Evolutionary conservation across 2,797 vertebrate species (phyloP).

Genomic region (Tinamus major): DNA sequence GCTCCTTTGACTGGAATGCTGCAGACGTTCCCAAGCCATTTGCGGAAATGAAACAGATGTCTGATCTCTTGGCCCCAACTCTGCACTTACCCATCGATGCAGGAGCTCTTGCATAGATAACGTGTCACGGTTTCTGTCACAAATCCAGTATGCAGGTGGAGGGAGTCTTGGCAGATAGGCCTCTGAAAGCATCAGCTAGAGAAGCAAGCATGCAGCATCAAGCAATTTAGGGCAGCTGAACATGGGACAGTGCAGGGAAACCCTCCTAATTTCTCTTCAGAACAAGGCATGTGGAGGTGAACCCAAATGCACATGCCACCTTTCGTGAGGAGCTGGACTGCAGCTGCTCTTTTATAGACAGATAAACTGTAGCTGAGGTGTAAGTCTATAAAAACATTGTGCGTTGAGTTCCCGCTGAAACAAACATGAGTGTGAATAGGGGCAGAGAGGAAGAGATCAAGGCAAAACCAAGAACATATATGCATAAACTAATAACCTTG

Average conservation of each 20-base stretch:
- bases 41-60: conserved; percentile 20
- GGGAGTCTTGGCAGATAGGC: fast-evolving
- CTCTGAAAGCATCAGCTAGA: fast-evolving
- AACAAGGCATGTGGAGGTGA: fast-evolving
- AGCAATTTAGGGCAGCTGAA: neutral
- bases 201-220: fast-evolving
- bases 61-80: neutral
- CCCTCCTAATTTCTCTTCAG: neutral
- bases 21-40: neutral
- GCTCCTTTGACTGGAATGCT: neutral
- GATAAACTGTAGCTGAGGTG: neutral
- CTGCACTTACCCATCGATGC: neutral
- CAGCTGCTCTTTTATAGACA: neutral
- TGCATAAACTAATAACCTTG: neutral
- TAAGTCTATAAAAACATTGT: neutral
- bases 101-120: neutral
- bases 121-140: fast-evolving
- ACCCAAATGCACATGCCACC: fast-evolving
- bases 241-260: fast-evolving
- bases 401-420: neutral
- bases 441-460: fast-evolving
- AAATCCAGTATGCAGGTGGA: neutral
- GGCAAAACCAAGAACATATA: fast-evolving
- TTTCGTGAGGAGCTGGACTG: neutral
- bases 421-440: neutral